phyloP scores from a whole-genome alignment of 2,113 vertebrate species.

The Rhagologus leucostigma region DNA sequence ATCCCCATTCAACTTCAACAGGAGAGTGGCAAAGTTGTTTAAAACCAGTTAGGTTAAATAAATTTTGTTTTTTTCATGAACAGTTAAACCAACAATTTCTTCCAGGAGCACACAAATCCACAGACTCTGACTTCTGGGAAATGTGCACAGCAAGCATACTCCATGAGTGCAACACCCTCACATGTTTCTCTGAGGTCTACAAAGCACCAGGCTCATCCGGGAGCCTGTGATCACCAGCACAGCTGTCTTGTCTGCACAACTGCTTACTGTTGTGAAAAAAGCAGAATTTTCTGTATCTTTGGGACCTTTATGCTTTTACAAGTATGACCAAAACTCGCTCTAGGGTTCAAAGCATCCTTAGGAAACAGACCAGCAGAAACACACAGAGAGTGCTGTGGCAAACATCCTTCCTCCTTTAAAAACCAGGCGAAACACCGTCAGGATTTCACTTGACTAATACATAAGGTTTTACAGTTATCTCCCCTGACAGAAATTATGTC shows the following conservation, averaged over 20 bases:
- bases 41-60: neutral
- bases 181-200: fast-evolving
- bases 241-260: neutral
- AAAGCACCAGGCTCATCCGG: fast-evolving
- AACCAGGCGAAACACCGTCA: fast-evolving
- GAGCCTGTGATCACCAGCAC: neutral
- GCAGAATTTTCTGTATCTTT: neutral
- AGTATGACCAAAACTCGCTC: neutral
- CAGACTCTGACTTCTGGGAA: fast-evolving
- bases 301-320: neutral
- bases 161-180: neutral
- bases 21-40: neutral
- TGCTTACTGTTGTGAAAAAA: neutral
- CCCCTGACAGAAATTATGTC: neutral
- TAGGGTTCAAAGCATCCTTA: neutral
- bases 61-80: neutral
- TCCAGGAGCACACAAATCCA: neutral
- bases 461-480: neutral
- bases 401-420: neutral
- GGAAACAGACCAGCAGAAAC: neutral
- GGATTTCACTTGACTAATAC: neutral
- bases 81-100: neutral
- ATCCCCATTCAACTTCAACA: neutral
- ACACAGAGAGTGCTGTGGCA: neutral
- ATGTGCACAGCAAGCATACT: neutral